phyloP scores from a whole-genome alignment of 2,797 vertebrate genomes.

The Telmatherina bonti region DNA sequence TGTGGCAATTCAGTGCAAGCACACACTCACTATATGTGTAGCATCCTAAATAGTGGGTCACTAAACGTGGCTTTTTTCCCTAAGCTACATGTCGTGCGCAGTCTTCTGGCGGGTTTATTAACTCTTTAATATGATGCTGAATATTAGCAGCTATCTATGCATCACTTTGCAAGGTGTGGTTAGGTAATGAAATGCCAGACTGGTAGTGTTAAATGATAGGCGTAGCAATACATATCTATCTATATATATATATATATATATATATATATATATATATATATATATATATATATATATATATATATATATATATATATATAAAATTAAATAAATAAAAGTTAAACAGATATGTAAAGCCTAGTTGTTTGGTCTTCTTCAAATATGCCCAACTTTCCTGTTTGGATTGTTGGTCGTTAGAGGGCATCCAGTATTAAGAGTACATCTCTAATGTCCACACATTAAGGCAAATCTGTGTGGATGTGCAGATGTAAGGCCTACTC shows the following conservation, averaged over 20 bases:
- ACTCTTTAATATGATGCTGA: background rate
- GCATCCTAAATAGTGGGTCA: background rate
- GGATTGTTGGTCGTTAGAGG: too few species aligned
- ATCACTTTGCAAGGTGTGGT: background rate
- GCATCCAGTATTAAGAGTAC: background rate
- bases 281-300: too few species aligned
- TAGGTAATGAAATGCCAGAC: background rate
- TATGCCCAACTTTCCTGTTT: background rate
- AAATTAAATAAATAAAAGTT: too few species aligned
- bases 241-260: too few species aligned
- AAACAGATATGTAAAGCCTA: background rate
- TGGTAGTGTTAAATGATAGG: background rate
- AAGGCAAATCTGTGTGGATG: background rate
- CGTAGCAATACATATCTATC: too few species aligned
- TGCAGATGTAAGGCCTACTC: background rate
- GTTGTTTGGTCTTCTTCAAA: background rate
- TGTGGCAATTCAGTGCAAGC: constrained; percentile 14
- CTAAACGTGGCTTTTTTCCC: background rate
- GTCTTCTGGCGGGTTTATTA: background rate
- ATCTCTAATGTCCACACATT: background rate
- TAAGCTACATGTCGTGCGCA: background rate
- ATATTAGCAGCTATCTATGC: background rate
- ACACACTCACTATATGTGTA: background rate
- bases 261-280: too few species aligned
- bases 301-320: too few species aligned